These are phyloP conservation scores for Perizoma flavofasciatum DNA, from an alignment of 2,888 invertebrate species.

Conservation along the genomic window DNA sequence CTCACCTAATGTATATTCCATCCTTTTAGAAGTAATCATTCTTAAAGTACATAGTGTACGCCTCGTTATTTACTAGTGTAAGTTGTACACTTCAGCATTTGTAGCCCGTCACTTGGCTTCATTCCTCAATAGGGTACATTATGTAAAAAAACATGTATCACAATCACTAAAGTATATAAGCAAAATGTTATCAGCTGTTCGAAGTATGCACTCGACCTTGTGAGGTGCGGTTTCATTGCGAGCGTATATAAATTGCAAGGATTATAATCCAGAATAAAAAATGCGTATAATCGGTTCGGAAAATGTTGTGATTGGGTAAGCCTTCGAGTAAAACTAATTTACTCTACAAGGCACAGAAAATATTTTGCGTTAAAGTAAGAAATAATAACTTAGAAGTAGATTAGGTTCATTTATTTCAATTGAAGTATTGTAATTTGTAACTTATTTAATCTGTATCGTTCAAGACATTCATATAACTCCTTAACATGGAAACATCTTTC, in stretches of 20 bases:
- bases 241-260: constrained; percentile 28
- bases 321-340: not conserved
- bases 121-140: constrained; percentile 56
- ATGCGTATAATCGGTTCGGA: not conserved
- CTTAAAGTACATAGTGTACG: constrained; percentile 74
- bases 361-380: not conserved
- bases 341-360: not conserved
- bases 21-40: constrained; percentile 74
- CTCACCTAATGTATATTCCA: constrained; percentile 83
- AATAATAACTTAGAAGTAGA: not conserved
- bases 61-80: constrained; percentile 73
- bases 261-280: constrained; percentile 1
- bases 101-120: constrained; percentile 72
- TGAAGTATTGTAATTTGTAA: no score
- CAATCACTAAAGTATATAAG: constrained; percentile 57
- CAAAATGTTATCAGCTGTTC: constrained; percentile 55
- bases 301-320: not conserved
- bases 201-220: constrained; percentile 64
- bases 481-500: constrained; percentile 1
- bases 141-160: constrained; percentile 72
- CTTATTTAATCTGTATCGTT: not conserved
- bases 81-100: constrained; percentile 68
- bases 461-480: not conserved
- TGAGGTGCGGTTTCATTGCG: constrained; percentile 51
- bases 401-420: no score